phyloP scores from a whole-genome alignment of 2,888 invertebrate species.

The Acanthococcus lagerstroemiae region DNA sequence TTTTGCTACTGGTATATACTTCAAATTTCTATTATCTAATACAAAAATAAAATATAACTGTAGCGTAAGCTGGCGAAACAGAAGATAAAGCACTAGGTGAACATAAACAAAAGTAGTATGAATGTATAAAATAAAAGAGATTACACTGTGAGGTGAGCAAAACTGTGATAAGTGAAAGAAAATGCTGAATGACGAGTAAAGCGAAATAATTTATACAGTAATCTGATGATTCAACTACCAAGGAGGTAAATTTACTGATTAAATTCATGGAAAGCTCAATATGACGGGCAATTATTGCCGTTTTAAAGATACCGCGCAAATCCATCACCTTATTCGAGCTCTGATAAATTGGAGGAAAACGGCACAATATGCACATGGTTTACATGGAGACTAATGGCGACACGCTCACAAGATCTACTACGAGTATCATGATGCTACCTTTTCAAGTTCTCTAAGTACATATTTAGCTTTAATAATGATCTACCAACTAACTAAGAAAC shows the following conservation, averaged over 20 bases:
- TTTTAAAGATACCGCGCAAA: too few species aligned
- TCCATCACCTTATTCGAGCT: too few species aligned
- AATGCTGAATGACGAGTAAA: background rate
- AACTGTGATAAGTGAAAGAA: background rate
- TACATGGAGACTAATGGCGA: too few species aligned
- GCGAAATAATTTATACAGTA: too few species aligned
- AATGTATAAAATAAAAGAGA: background rate
- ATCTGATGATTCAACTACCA: background rate
- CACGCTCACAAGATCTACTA: too few species aligned
- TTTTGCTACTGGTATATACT: too few species aligned
- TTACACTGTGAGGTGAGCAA: background rate
- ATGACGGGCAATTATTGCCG: too few species aligned
- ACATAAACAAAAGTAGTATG: slow-evolving; percentile 16
- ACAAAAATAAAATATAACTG: slow-evolving; percentile 11
- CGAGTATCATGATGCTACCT: background rate
- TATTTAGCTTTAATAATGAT: background rate
- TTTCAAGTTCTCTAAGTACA: background rate
- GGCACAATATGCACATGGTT: too few species aligned
- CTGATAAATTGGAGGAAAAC: too few species aligned
- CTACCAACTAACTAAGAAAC: background rate
- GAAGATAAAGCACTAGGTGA: slow-evolving; percentile 20
- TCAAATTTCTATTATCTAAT: background rate
- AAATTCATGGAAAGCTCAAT: too few species aligned
- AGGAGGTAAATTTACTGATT: background rate
- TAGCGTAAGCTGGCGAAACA: slow-evolving; percentile 13